Evolutionary conservation across 2,113 vertebrate genomes (phyloP).

Genomic region (Gasterosteus aculeatus): DNA sequence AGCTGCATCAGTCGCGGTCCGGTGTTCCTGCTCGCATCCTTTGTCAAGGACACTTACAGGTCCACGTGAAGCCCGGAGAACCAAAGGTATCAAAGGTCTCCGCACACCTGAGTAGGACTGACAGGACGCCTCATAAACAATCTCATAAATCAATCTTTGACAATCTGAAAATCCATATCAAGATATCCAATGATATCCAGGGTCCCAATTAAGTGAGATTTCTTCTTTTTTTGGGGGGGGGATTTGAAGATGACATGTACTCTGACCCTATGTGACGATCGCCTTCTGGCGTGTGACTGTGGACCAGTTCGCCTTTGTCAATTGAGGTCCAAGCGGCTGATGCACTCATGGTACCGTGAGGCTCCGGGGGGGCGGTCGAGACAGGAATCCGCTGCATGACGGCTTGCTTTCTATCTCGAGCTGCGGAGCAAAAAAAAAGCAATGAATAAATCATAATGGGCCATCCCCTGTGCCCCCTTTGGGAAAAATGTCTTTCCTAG

Average conservation of each 20-base stretch:
- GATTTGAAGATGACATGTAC: too few species aligned
- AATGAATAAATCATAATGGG: too few species aligned
- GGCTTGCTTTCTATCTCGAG: neutral
- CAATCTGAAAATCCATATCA: neutral
- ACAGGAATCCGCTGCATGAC: neutral
- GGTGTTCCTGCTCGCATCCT: neutral
- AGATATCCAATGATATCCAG: neutral
- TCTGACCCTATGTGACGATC: neutral
- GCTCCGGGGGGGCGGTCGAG: neutral
- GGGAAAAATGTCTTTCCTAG: neutral
- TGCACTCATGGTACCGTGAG: neutral
- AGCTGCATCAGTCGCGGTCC: neutral
- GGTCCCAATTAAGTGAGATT: neutral
- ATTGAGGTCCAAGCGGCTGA: neutral
- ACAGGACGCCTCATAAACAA: neutral
- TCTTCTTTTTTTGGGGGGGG: neutral
- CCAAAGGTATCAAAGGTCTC: neutral
- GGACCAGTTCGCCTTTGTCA: neutral
- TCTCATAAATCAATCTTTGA: neutral
- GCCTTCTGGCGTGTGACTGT: accelerated
- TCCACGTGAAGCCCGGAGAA: neutral
- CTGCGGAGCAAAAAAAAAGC: neutral
- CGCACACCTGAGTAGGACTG: neutral
- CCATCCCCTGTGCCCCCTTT: neutral
- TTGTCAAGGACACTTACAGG: neutral